These are phyloP conservation scores for Babylonia areolata DNA, from an alignment of 1,140 invertebrate genomes.

Conservation along the genomic window DNA sequence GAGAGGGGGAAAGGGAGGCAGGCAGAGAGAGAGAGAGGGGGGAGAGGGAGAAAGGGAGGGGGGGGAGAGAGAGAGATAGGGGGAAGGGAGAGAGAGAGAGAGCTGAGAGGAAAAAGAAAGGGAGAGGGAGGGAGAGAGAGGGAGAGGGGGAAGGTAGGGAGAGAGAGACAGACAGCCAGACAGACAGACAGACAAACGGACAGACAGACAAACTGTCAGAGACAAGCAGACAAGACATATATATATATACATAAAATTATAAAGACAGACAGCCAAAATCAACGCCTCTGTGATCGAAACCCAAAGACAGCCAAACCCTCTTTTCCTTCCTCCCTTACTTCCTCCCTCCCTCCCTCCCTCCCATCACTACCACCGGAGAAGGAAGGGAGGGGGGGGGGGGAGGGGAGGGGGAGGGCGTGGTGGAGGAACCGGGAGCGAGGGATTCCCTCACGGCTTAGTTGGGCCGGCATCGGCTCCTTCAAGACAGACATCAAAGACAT, in stretches of 20 bases:
- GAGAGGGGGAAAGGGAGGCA: background rate
- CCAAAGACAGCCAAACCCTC: too few species aligned
- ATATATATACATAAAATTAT: background rate
- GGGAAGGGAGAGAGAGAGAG: background rate
- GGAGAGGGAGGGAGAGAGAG: background rate
- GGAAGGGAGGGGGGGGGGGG: too few species aligned
- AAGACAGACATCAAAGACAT: background rate
- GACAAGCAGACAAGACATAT: constrained; percentile 11
- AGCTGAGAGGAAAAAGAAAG: background rate
- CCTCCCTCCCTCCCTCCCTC: too few species aligned
- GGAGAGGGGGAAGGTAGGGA: background rate
- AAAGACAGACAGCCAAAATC: constrained; percentile 24
- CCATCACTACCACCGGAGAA: too few species aligned
- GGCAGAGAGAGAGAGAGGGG: background rate
- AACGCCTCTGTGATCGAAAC: background rate
- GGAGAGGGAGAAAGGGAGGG: background rate
- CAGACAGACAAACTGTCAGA: constrained; percentile 1
- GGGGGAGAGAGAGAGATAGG: constrained; percentile 4
- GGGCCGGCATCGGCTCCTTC: too few species aligned
- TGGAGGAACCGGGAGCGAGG: too few species aligned
- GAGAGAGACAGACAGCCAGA: background rate
- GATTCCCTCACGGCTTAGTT: too few species aligned
- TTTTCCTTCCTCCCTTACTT: too few species aligned
- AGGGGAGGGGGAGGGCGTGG: too few species aligned
- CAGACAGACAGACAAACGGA: background rate